Conservation (phyloP, 1,140 invertebrate species). For the Lutraria rhynchaena region DNA sequence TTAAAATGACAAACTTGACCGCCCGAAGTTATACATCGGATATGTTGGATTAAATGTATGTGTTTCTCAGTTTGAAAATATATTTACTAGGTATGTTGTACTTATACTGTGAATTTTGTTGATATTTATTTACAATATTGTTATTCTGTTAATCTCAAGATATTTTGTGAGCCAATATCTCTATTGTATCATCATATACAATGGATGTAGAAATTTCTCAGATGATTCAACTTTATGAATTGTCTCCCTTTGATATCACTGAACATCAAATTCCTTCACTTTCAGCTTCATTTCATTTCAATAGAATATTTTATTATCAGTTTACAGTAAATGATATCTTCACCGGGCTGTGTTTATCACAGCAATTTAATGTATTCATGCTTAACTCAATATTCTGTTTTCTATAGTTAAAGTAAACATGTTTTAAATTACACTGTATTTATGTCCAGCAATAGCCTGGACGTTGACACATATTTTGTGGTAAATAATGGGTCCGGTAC, state of each 20-base stretch:
- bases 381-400: conserved; percentile 13
- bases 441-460: background rate
- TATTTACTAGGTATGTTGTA: no score
- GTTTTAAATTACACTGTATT: conserved; percentile 14
- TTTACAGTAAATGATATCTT: conserved; percentile 5
- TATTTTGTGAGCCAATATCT: background rate
- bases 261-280: background rate
- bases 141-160: no score
- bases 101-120: no score
- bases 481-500: conserved; percentile 17
- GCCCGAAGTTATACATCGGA: no score
- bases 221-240: background rate
- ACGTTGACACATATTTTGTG: conserved; percentile 25
- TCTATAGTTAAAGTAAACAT: background rate
- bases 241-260: background rate
- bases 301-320: background rate
- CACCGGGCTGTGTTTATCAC: background rate
- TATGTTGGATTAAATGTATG: no score
- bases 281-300: conserved; percentile 18
- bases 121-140: no score
- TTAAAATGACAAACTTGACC: no score
- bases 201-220: background rate
- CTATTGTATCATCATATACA: background rate
- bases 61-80: no score
- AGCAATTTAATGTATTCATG: conserved; percentile 36